Evolutionary conservation across 2,113 vertebrate species (phyloP).

Genomic region (Cavia porcellus): DNA sequence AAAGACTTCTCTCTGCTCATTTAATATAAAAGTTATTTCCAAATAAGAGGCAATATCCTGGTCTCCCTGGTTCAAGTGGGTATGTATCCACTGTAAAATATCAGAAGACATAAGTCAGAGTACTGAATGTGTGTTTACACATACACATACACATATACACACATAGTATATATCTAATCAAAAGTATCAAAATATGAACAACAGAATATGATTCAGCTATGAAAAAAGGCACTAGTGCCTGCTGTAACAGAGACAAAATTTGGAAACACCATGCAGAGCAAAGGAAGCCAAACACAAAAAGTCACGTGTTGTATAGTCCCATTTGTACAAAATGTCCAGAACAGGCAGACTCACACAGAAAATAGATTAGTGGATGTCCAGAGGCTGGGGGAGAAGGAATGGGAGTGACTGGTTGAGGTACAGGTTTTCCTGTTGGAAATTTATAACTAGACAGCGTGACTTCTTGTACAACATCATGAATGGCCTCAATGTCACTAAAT

Average conservation of each 20-base stretch:
- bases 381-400: rapidly evolving
- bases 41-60: background rate
- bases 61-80: too few relatives aligned
- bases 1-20: background rate
- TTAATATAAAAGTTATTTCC: background rate
- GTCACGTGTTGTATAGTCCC: rapidly evolving
- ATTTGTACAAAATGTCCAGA: rapidly evolving
- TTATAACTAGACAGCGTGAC: background rate
- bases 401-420: rapidly evolving
- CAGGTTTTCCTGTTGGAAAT: background rate
- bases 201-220: rapidly evolving
- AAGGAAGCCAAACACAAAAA: background rate
- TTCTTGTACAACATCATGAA: rapidly evolving
- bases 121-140: too few relatives aligned
- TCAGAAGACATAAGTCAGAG: background rate
- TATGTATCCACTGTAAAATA: background rate
- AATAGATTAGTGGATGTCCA: rapidly evolving
- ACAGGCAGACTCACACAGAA: rapidly evolving
- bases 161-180: background rate
- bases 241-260: rapidly evolving
- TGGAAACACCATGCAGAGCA: rapidly evolving
- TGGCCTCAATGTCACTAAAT: rapidly evolving
- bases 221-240: rapidly evolving
- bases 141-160: too few relatives aligned
- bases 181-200: background rate